Evolutionary conservation across 2,797 vertebrate species (phyloP).

Genomic region (Acipenser oxyrinchus): DNA sequence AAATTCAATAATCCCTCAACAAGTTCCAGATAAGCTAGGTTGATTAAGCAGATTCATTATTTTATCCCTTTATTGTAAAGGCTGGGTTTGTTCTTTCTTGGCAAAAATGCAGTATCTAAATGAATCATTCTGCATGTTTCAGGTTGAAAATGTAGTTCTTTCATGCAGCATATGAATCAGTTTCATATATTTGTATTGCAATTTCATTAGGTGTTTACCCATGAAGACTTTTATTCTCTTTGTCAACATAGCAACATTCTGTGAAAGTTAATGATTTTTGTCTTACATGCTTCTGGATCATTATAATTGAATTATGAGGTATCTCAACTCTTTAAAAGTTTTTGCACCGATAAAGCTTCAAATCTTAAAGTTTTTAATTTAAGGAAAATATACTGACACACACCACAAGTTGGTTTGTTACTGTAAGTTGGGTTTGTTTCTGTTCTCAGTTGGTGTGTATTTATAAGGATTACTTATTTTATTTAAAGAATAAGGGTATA

Average conservation of each 20-base stretch:
- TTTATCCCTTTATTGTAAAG: slow-evolving; percentile 14
- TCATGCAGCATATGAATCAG: background rate
- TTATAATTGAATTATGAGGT: too few relatives aligned
- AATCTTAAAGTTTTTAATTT: too few relatives aligned
- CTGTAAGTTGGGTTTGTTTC: too few relatives aligned
- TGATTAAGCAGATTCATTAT: slow-evolving; percentile 69
- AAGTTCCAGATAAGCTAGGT: slow-evolving; percentile 65
- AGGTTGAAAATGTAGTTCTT: slow-evolving; percentile 7
- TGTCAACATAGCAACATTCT: background rate
- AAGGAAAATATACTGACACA: too few relatives aligned
- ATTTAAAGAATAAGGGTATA: too few relatives aligned
- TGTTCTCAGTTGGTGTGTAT: too few relatives aligned
- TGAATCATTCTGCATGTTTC: slow-evolving; percentile 13
- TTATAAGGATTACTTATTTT: too few relatives aligned
- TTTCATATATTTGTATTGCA: background rate
- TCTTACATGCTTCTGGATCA: too few relatives aligned
- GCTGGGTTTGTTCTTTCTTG: slow-evolving; percentile 17
- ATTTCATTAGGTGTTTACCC: slow-evolving; percentile 5
- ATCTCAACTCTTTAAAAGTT: too few relatives aligned
- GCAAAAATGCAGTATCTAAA: slow-evolving; percentile 14
- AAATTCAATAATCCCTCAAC: slow-evolving; percentile 80
- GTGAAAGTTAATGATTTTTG: too few relatives aligned
- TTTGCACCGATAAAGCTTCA: too few relatives aligned
- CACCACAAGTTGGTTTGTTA: too few relatives aligned
- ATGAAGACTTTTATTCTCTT: background rate